A percentile compares a stretch with the other conserved stretches of the same genome.
phyloP scores from a whole-genome alignment of 2,113 vertebrate genomes.

The Percina caprodes region DNA sequence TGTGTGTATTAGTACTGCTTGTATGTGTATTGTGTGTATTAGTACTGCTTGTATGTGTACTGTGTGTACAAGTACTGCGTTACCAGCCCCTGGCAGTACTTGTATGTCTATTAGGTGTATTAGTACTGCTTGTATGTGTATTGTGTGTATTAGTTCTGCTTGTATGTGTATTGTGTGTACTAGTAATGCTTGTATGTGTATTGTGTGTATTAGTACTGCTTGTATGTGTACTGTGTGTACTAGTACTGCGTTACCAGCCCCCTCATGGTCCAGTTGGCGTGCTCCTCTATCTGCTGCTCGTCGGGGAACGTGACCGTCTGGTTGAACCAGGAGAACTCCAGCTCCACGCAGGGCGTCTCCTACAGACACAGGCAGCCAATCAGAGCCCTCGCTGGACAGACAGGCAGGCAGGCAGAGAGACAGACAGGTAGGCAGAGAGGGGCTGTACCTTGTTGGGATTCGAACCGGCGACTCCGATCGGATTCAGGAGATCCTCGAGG shows the following conservation, averaged over 20 bases:
- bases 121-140: neutral
- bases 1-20: slow-evolving; percentile 35
- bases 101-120: slow-evolving; percentile 14
- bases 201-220: neutral
- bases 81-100: slow-evolving; percentile 80
- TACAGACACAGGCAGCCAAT: slow-evolving; percentile 26
- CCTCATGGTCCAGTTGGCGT: slow-evolving; percentile 81
- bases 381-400: neutral
- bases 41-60: neutral
- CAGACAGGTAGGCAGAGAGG: neutral
- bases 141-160: too few species aligned
- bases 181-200: neutral
- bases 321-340: slow-evolving; percentile 85
- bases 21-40: neutral
- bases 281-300: slow-evolving; percentile 84
- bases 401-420: neutral
- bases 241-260: slow-evolving; percentile 65
- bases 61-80: neutral
- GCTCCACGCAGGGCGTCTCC: slow-evolving; percentile 85
- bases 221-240: neutral
- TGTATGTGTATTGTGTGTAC: neutral
- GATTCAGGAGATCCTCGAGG: slow-evolving; percentile 81
- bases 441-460: slow-evolving; percentile 67
- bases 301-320: slow-evolving; percentile 82
- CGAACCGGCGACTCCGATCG: slow-evolving; percentile 64